Base-by-base conservation (phyloP, 1,140 invertebrate genomes). In the Epicauta chinensis region DNA sequence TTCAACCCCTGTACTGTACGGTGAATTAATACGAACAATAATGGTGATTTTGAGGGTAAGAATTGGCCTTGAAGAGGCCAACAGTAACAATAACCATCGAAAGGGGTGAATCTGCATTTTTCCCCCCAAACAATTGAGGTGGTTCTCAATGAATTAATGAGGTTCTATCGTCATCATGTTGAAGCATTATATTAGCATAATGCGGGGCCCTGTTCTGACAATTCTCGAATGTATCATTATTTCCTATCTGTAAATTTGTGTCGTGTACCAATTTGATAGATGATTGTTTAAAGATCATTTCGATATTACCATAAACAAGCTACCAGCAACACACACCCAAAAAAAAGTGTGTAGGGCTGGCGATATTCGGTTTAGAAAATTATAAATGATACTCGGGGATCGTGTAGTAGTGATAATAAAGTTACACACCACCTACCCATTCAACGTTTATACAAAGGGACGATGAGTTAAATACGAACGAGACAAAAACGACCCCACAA, bases 311-410 rank as follows among this genome's bases (percentile, higher is more conserved):
- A 39, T 30, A 48, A 37, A 53, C 51, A 31, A 11, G 30, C 43
- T 47, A 48, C 51, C 51, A n/a, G n/a, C n/a, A n/a, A n/a, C n/a
- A 23, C 4, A 23, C 4, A 49, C 52, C 44, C 52, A 54, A 49
- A 54, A 49, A 49, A 45, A 42, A 45, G 52, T 45, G 52, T 53
- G 51, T 53, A 53, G 48, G 41, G 51, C n/a, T n/a, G n/a, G n/a
- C n/a, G n/a, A n/a, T 53, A 48, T 53, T 47, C 51, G 30, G 17
- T 3, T 48, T 54, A 49, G 37, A 44, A 54, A 54, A 54, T 54
- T 54, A 54, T 54, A 54, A 54, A 54, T 54, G 49, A 54, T 54
- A 54, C 10, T 30, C 45, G 30, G 42, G 52, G 49, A 52, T 35
- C 17, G 37, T 45, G 35, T 50, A 50, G 40, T 50, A 37, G 40